These are phyloP conservation scores for Masnerella sp. DNA, from an alignment of 2,888 invertebrate genomes.

Conservation along the genomic window DNA sequence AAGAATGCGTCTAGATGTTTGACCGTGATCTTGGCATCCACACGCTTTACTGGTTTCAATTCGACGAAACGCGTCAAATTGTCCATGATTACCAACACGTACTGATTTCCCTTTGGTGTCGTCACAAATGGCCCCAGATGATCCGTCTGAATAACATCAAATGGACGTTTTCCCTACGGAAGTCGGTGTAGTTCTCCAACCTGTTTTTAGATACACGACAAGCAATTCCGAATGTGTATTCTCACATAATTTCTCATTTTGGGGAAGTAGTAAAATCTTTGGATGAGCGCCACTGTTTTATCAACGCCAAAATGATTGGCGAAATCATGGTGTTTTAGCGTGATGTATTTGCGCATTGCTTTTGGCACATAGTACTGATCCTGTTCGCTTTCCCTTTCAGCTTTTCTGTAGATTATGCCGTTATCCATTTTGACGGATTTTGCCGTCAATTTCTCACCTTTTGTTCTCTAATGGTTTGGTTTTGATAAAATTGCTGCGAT, in stretches of 20 bases:
- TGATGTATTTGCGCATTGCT: slow-evolving; percentile 16
- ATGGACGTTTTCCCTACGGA: slow-evolving; percentile 2
- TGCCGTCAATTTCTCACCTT: neutral
- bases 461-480: neutral
- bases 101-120: neutral
- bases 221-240: slow-evolving; percentile 36
- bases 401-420: neutral
- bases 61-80: neutral
- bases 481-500: neutral
- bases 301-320: slow-evolving; percentile 20
- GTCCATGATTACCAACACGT: slow-evolving; percentile 7
- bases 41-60: neutral
- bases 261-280: slow-evolving; percentile 37
- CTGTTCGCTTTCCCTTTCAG: neutral
- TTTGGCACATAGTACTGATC: neutral
- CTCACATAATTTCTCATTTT: slow-evolving; percentile 28
- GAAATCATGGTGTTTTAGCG: slow-evolving; percentile 13
- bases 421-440: neutral
- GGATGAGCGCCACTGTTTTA: slow-evolving; percentile 12
- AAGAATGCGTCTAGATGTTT: slow-evolving; percentile 6
- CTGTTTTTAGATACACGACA: slow-evolving; percentile 28
- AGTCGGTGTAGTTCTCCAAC: slow-evolving; percentile 29
- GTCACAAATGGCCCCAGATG: slow-evolving; percentile 16
- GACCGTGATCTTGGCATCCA: neutral
- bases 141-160: slow-evolving; percentile 16